Evolutionary conservation across 2,797 vertebrate genomes (phyloP).

Genomic region (Hapalemur alaotrensis): DNA sequence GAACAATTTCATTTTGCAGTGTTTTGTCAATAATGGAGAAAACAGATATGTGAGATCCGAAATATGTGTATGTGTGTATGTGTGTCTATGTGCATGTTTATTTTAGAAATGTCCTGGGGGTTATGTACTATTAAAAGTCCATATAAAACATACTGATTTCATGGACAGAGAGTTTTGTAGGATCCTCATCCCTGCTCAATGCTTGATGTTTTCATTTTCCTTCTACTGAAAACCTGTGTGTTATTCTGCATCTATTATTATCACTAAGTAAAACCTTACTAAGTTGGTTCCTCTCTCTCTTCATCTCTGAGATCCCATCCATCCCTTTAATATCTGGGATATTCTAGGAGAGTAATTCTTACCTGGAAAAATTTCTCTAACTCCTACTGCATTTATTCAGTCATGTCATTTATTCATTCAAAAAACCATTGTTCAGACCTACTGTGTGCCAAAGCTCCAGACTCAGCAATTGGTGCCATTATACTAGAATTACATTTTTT

Average conservation of each 20-base stretch:
- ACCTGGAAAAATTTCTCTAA: background rate
- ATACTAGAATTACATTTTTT: background rate
- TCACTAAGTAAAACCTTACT: background rate
- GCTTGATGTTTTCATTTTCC: background rate
- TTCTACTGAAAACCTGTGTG: background rate
- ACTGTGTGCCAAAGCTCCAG: background rate
- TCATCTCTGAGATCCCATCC: background rate
- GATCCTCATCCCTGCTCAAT: background rate
- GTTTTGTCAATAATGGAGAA: constrained; percentile 41
- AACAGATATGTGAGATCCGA: background rate
- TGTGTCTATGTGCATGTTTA: background rate
- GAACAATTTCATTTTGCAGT: background rate
- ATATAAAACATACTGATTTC: background rate
- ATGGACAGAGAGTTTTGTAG: background rate
- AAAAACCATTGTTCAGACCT: background rate
- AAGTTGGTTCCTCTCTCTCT: background rate
- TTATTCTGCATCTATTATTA: constrained; percentile 1
- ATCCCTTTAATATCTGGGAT: background rate
- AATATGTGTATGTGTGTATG: background rate
- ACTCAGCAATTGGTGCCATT: background rate
- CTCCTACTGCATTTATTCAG: background rate
- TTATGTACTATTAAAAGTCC: background rate
- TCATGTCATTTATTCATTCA: background rate
- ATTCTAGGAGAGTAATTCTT: background rate
- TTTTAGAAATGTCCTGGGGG: background rate